phyloP scores from a whole-genome alignment of 2,797 vertebrate genomes.

The Oophaga sylvatica region DNA sequence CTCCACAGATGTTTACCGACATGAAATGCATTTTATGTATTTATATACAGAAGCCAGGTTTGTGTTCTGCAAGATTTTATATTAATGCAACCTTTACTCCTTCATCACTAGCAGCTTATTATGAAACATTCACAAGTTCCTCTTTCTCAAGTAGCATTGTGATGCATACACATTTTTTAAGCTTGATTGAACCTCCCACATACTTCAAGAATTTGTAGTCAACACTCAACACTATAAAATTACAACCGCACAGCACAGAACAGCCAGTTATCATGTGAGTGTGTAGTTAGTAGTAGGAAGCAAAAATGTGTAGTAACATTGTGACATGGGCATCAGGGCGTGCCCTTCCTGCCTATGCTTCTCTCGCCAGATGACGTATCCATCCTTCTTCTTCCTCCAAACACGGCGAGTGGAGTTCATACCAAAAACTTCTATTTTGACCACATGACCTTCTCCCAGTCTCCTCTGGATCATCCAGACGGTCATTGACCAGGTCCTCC shows the following conservation, averaged over 20 bases:
- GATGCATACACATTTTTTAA: conserved; percentile 9
- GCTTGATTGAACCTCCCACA: conserved; percentile 19
- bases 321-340: too few species aligned
- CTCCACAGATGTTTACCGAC: neutral
- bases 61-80: neutral
- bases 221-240: neutral
- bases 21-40: neutral
- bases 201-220: neutral
- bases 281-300: neutral
- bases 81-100: conserved; percentile 9
- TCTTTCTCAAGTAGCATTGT: conserved; percentile 27
- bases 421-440: too few species aligned
- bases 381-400: too few species aligned
- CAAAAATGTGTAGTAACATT: neutral
- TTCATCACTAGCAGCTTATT: conserved; percentile 25
- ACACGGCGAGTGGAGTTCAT: too few species aligned
- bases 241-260: neutral
- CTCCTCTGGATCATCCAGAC: too few species aligned
- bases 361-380: too few species aligned
- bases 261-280: neutral
- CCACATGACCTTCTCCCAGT: too few species aligned
- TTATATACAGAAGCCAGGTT: neutral
- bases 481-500: too few species aligned
- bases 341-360: too few species aligned
- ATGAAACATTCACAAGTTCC: conserved; percentile 45